Evolutionary conservation across 2,888 invertebrate genomes (phyloP).

Genomic region (Colletes collaris): DNA sequence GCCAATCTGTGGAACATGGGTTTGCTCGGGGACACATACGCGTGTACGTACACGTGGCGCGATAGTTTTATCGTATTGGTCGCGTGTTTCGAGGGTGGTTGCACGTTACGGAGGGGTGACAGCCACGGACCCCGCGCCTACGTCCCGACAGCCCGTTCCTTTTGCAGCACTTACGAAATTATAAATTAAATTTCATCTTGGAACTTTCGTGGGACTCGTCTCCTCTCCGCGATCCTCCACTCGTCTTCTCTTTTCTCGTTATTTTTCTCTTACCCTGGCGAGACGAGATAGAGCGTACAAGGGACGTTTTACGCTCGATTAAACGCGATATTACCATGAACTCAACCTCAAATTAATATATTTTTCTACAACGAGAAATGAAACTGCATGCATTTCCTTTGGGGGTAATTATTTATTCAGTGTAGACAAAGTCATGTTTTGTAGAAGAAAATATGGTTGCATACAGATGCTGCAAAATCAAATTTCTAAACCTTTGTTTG

Average conservation of each 20-base stretch:
- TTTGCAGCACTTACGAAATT: slow-evolving; percentile 76
- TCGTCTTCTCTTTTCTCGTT: slow-evolving; percentile 29
- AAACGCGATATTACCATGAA: no score
- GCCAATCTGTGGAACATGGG: slow-evolving; percentile 65
- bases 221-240: slow-evolving; percentile 48
- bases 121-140: slow-evolving; percentile 57
- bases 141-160: slow-evolving; percentile 66
- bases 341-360: no score
- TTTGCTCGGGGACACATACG: slow-evolving; percentile 43
- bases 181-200: slow-evolving; percentile 76
- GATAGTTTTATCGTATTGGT: slow-evolving; percentile 47
- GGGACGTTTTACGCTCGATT: neutral
- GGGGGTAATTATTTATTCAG: no score
- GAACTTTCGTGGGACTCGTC: slow-evolving; percentile 62
- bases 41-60: slow-evolving; percentile 45
- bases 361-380: no score
- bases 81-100: slow-evolving; percentile 62
- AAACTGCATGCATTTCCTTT: no score
- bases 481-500: no score
- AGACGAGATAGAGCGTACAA: slow-evolving; percentile 1
- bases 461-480: no score
- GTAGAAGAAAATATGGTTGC: no score
- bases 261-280: neutral
- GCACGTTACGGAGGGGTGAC: slow-evolving; percentile 51
- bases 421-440: no score